phyloP scores from a whole-genome alignment of 2,797 vertebrate species.

The Helostoma temminkii region DNA sequence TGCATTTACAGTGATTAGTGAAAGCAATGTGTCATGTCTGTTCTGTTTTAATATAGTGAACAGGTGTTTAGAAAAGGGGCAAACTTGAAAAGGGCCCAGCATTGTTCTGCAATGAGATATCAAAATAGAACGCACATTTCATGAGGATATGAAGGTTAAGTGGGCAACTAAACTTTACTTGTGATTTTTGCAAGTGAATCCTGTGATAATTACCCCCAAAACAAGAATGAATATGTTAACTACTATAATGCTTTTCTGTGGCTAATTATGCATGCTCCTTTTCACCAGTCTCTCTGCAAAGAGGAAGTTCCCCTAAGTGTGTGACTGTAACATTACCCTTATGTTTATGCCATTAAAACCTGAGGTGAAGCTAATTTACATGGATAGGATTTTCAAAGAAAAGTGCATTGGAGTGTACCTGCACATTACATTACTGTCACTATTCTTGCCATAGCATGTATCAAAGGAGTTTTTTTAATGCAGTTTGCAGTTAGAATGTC shows the following conservation, averaged over 20 bases:
- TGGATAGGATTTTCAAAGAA: slow-evolving; percentile 28
- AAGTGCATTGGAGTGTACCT: slow-evolving; percentile 38
- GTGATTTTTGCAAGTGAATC: slow-evolving; percentile 2
- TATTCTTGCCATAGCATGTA: neutral
- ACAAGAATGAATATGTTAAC: neutral
- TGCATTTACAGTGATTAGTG: slow-evolving; percentile 71
- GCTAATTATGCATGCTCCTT: slow-evolving; percentile 2
- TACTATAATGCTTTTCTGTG: neutral
- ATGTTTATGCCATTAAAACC: slow-evolving; percentile 18
- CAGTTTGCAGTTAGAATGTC: slow-evolving; percentile 34
- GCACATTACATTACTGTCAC: slow-evolving; percentile 7
- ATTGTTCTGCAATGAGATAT: slow-evolving; percentile 23
- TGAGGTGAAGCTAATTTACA: slow-evolving; percentile 29
- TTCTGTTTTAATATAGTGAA: slow-evolving; percentile 31
- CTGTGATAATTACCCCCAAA: too few species aligned
- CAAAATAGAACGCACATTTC: slow-evolving; percentile 15
- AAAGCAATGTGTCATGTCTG: slow-evolving; percentile 42
- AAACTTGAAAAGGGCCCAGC: slow-evolving; percentile 13
- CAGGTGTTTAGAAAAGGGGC: slow-evolving; percentile 42
- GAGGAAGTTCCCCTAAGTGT: slow-evolving; percentile 2
- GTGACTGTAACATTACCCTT: slow-evolving; percentile 24
- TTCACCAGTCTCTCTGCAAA: slow-evolving; percentile 5
- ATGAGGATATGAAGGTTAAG: slow-evolving; percentile 25
- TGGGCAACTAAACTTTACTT: slow-evolving; percentile 2
- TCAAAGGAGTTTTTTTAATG: slow-evolving; percentile 45